Percentiles rank a stretch among this genome's conserved stretches.
These are phyloP conservation scores for Xestoiulus laeticollis DNA, from an alignment of 2,888 invertebrate species.

Conservation along the genomic window DNA sequence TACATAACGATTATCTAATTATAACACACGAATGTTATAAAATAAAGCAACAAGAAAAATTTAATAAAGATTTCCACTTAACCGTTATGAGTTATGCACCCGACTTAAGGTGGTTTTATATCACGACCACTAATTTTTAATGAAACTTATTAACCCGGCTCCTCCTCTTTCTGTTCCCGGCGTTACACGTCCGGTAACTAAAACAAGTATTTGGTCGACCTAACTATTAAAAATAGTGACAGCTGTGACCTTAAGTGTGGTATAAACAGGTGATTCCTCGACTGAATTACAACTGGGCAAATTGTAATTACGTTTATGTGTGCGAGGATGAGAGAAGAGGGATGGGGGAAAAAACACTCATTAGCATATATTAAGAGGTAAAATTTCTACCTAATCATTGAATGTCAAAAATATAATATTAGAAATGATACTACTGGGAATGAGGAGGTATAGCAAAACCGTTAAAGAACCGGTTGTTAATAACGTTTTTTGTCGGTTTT, in stretches of 20 bases:
- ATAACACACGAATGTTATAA: neutral
- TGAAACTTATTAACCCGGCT: neutral
- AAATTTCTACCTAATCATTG: neutral
- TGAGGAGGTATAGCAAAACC: neutral
- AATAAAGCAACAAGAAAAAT: neutral
- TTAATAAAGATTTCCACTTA: neutral
- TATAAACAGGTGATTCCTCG: neutral
- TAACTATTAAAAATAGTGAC: neutral
- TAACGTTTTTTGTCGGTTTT: neutral
- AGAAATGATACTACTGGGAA: neutral
- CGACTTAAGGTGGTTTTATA: neutral
- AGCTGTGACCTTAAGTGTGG: neutral
- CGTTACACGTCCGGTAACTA: neutral
- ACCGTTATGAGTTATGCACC: neutral
- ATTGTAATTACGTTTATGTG: neutral
- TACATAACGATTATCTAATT: neutral
- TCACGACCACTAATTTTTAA: neutral
- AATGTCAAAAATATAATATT: neutral
- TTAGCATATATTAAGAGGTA: neutral
- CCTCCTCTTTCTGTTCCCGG: neutral
- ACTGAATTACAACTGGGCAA: neutral
- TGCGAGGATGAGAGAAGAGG: neutral
- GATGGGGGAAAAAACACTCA: neutral
- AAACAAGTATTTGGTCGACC: neutral
- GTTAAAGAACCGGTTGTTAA: neutral